phyloP scores from a whole-genome alignment of 2,797 vertebrate genomes.

The Phoebastria nigripes region DNA sequence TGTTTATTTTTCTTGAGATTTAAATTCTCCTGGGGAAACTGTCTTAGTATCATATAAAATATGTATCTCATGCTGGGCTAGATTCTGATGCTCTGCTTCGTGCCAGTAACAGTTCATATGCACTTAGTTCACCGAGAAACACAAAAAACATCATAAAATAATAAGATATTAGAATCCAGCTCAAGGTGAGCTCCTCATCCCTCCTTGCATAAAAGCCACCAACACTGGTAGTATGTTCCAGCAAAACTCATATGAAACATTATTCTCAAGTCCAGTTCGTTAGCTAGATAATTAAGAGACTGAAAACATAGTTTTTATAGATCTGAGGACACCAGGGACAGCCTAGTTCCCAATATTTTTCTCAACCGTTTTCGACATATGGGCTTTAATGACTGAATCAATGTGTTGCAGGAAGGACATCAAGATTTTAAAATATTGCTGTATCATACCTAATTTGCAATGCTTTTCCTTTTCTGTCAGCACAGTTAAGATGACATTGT shows the following conservation, averaged over 20 bases:
- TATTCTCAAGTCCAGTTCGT: neutral
- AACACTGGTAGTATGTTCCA: neutral
- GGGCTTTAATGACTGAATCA: conserved; percentile 31
- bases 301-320: neutral
- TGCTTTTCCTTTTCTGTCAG: conserved; percentile 27
- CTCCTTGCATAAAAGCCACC: neutral
- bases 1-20: neutral
- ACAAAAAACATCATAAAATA: neutral
- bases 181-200: neutral
- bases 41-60: neutral
- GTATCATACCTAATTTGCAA: conserved; percentile 29
- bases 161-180: neutral
- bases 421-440: conserved; percentile 52
- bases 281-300: neutral
- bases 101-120: neutral
- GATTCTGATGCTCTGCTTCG: neutral
- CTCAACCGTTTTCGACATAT: neutral
- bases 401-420: conserved; percentile 7
- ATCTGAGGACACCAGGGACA: neutral
- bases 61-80: neutral
- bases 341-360: conserved; percentile 15
- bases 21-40: neutral
- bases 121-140: neutral
- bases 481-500: neutral
- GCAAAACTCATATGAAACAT: neutral